Percentiles rank a stretch among this genome's conserved stretches.
phyloP scores from a whole-genome alignment of 2,113 vertebrate genomes.

The Rhinopomastus cyanomelas region DNA sequence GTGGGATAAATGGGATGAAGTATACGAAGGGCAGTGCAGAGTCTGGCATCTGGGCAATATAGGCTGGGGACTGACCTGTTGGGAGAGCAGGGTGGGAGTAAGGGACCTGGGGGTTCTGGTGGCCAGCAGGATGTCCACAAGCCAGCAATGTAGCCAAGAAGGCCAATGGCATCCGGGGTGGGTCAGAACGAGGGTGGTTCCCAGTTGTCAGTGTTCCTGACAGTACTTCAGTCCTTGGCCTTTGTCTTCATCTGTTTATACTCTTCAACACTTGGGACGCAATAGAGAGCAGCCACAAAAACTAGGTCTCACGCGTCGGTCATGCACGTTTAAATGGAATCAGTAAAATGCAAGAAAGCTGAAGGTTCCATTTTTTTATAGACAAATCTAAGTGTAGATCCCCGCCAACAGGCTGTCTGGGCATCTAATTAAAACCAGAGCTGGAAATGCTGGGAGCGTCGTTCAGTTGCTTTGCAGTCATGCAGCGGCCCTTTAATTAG shows the following conservation, averaged over 20 bases:
- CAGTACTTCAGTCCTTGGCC: background rate
- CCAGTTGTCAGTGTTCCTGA: no score
- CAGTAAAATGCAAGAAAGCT: background rate
- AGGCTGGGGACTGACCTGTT: no score
- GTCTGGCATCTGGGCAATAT: no score
- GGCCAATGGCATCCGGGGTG: no score
- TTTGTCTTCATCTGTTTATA: background rate
- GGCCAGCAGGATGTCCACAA: no score
- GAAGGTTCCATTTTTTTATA: background rate
- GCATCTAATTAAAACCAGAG: background rate
- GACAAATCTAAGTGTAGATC: background rate
- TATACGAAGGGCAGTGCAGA: no score
- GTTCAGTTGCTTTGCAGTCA: background rate
- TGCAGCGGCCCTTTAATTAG: background rate
- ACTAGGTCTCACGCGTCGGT: background rate
- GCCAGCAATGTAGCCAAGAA: no score
- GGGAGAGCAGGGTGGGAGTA: no score
- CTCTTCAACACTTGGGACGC: background rate
- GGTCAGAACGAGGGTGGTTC: no score
- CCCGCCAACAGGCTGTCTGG: background rate
- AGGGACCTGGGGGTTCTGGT: no score
- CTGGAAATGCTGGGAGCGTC: background rate
- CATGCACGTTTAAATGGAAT: background rate
- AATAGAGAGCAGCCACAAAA: background rate
- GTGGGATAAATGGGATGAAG: no score